phyloP scores from a whole-genome alignment of 2,797 vertebrate genomes.

The Sebastes melanostomus region DNA sequence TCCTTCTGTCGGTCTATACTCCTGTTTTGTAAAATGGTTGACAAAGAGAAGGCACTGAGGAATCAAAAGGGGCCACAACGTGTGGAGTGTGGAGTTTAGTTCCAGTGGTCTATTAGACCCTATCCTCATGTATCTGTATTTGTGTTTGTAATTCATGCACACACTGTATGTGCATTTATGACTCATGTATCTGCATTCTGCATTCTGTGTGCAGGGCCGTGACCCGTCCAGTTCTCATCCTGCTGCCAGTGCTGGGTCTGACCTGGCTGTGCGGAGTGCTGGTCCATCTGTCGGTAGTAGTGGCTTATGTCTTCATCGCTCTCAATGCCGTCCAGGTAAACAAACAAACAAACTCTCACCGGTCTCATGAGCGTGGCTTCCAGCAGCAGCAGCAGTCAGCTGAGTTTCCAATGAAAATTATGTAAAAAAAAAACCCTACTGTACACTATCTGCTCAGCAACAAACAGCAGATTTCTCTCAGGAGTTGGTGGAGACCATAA shows the following conservation, averaged over 20 bases:
- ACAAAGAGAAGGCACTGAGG: constrained; percentile 1
- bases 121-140: not conserved
- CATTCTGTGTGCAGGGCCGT: constrained; percentile 81
- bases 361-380: not conserved
- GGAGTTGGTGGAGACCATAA: not conserved
- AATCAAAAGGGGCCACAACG: not conserved
- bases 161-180: not conserved
- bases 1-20: constrained; percentile 5
- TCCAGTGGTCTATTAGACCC: not conserved
- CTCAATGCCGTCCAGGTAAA: constrained; percentile 94
- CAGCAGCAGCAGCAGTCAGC: not conserved
- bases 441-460: not conserved
- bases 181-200: not conserved
- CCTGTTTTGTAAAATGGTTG: constrained; percentile 1
- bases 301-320: constrained; percentile 87
- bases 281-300: constrained; percentile 86
- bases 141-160: not conserved
- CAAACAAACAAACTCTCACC: not conserved
- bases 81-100: not conserved
- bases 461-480: not conserved
- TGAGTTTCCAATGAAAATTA: not conserved
- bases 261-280: constrained; percentile 93
- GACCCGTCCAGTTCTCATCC: constrained; percentile 88
- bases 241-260: constrained; percentile 90
- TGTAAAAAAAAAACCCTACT: not conserved